phyloP scores from a whole-genome alignment of 2,888 invertebrate species.

The Hydriomena furcata region DNA sequence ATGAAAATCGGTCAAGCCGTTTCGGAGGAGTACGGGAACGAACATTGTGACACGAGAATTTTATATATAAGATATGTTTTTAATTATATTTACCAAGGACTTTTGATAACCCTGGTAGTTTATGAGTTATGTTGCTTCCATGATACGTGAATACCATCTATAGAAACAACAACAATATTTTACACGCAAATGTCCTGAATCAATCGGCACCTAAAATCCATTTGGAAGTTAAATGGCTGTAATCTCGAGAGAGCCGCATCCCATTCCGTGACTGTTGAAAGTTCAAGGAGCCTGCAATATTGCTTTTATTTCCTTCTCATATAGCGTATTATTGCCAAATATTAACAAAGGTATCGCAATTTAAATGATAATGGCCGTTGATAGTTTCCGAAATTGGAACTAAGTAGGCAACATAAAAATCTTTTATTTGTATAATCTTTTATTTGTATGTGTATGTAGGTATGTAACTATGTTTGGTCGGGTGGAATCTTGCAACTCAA shows the following conservation, averaged over 20 bases:
- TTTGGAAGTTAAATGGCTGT: constrained; percentile 36
- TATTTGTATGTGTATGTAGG: no score
- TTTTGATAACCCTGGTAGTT: not conserved
- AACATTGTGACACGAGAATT: no score
- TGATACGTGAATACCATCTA: no score
- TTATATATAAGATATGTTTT: no score
- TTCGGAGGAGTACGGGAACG: no score
- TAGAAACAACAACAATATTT: not conserved
- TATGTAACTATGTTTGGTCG: no score
- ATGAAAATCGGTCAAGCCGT: no score
- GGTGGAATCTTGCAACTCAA: no score
- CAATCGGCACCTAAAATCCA: constrained; percentile 25
- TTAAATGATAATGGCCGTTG: constrained; percentile 11
- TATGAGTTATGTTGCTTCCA: no score
- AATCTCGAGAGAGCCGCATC: constrained; percentile 47
- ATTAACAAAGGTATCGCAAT: constrained; percentile 35
- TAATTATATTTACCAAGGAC: no score
- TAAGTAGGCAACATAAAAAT: no score
- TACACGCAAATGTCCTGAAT: constrained; percentile 14
- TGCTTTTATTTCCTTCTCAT: constrained; percentile 55
- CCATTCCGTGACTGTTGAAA: constrained; percentile 57
- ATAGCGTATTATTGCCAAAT: constrained; percentile 40
- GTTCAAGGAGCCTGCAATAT: constrained; percentile 60
- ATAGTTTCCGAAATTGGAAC: constrained; percentile 8
- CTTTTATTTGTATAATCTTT: no score